Conservation (phyloP, 2,113 vertebrate genomes). For the Plestiodon gilberti region DNA sequence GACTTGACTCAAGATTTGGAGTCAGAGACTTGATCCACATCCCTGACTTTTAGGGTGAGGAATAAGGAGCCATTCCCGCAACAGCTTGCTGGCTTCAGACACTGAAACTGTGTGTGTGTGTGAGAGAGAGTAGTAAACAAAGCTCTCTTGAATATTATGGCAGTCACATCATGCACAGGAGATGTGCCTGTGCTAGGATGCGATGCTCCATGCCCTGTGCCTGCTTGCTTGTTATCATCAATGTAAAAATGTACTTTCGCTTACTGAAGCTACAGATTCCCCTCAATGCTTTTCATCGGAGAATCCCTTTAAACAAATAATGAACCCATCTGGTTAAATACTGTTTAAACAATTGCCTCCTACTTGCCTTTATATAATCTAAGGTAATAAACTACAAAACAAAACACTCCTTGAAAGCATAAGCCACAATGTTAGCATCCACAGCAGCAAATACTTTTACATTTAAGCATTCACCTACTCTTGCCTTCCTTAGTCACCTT, state of each 20-base stretch:
- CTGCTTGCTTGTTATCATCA: neutral
- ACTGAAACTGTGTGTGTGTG: no score
- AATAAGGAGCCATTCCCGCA: no score
- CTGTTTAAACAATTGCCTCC: neutral
- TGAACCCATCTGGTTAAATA: neutral
- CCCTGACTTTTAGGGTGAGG: no score
- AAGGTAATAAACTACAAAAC: neutral
- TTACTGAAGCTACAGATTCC: neutral
- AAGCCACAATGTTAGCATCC: neutral
- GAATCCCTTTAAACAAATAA: neutral
- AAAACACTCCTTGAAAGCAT: neutral
- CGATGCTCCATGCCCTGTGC: no score
- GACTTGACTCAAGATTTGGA: no score
- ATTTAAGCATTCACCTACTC: neutral
- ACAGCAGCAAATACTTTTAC: neutral
- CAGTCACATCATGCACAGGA: neutral
- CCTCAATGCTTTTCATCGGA: neutral
- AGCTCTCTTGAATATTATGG: neutral
- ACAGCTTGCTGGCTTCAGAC: neutral
- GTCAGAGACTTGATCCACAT: no score
- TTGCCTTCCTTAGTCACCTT: neutral
- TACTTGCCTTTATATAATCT: neutral
- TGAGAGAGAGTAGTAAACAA: neutral
- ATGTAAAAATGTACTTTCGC: neutral
- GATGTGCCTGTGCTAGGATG: neutral